A percentile compares a stretch with the other conserved stretches of the same genome.
Conservation (phyloP, 2,888 invertebrate genomes). For the Caenorhabditis japonica region DNA sequence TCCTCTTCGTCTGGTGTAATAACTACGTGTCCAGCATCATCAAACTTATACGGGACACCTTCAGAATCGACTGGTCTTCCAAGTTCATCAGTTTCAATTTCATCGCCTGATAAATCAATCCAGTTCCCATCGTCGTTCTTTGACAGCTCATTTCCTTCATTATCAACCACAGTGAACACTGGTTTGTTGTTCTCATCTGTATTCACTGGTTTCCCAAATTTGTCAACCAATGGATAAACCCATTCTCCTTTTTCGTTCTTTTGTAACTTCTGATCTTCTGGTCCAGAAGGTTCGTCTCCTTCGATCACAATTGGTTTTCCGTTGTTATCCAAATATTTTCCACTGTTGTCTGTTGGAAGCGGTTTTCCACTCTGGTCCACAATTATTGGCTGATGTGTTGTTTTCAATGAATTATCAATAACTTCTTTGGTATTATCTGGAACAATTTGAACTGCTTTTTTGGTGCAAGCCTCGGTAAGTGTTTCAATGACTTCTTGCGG, state of each 20-base stretch:
- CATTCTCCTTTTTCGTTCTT: conserved; percentile 50
- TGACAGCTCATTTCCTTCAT: conserved; percentile 46
- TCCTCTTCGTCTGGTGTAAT: conserved; percentile 41
- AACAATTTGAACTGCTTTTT: conserved; percentile 11
- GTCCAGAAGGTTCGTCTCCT: conserved; percentile 34
- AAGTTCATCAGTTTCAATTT: conserved; percentile 56
- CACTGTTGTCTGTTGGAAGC: conserved; percentile 54
- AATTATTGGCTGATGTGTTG: conserved; percentile 6
- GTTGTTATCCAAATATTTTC: conserved; percentile 48
- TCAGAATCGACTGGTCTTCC: conserved; percentile 55
- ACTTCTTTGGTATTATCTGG: conserved; percentile 34
- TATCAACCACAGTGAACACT: conserved; percentile 54
- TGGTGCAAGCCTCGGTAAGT: conserved; percentile 17
- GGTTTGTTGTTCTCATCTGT: conserved; percentile 54
- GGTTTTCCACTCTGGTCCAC: conserved; percentile 42
- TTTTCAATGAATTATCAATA: conserved; percentile 14
- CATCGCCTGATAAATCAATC: conserved; percentile 51
- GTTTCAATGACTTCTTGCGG: conserved; percentile 15
- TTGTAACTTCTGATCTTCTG: conserved; percentile 26
- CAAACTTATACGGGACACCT: conserved; percentile 51
- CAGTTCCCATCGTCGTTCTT: conserved; percentile 57
- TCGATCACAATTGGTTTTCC: conserved; percentile 34
- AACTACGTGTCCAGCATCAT: conserved; percentile 43
- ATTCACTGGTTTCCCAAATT: conserved; percentile 52
- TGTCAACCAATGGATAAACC: conserved; percentile 62